Base-by-base conservation (phyloP, 1,140 invertebrate species). In the Contarinia nasturtii region DNA sequence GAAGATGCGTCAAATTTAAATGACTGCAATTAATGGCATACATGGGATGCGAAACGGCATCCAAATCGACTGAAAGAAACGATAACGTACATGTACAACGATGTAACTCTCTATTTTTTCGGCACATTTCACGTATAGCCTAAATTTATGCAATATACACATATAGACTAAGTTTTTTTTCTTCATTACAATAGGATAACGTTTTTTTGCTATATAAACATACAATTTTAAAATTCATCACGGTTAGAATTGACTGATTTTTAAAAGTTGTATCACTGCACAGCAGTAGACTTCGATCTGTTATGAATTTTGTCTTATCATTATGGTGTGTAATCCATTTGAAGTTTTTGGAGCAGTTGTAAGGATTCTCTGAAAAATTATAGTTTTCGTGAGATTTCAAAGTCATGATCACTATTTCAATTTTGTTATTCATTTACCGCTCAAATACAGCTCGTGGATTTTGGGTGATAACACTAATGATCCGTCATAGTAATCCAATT, bases 201-300 rank as follows among this genome's bases (percentile, higher is more conserved):
- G 38, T 45, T 42, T 47, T 37, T 2, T 48, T 19, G 34, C 44
- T 41, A 51, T 38, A 22, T 44, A 49, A 34, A 45, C 52, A 46
- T 57, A 74, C 74, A 58, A 66, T 59, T 48, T 72, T 66, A 53
- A 72, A 72, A 52, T 71, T 57, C 50, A 75, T 66, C 2, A 76
- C 70, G 2, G 65, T 58, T 21, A 75, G 45, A 46, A 76, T 55
- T 20, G 67, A 63, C 37, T 69, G 64, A 45, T 65, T 67, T 46
- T 67, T 63, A 50, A 67, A 67, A 17, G 69, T 68, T 3, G 55
- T 53, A 49, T 63, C 57, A 4, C 53, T 54, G 52, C 75, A 77
- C 15, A 60, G 60, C 2, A 75, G 53, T 45, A 66, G 61, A 12
- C 69, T 59, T 41, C 67, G 63, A 55, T 76, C 74, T 17, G 55